Base-by-base conservation (phyloP, 2,113 vertebrate species). In the Tinamus guttatus region DNA sequence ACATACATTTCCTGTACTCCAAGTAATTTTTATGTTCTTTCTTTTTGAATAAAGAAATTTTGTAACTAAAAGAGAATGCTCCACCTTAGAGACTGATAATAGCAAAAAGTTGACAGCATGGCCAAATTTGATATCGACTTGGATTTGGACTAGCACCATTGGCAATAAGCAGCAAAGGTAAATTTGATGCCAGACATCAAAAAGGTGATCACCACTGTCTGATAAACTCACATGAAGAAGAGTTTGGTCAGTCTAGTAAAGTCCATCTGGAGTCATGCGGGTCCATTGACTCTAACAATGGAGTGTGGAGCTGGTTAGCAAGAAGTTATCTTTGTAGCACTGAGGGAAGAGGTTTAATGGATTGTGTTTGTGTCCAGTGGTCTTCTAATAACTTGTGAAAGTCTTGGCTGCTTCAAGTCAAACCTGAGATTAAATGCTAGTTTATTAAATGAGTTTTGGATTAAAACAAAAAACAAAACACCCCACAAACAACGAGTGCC, bases 241-340 rank as follows among this genome's bases (percentile, higher is more conserved):
- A 54, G 4, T 49, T 80, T 73, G 30, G 11, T 79, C 58, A 82
- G 47, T 12, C 52, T 73, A 28, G 45, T 75, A 32, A 64, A 85
- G 62, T 40, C 9, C 32, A 73, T 0, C 1, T 30, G 19, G 25
- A 80, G n/a, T n/a, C 3, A 0, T 27, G 24, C 0, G 1, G 45
- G 30, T 64, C 38, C 71, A 14, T 5, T 75, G 65, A 52, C 9
- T 41, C 40, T 85, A 69, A 41, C 62, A 86, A 12, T 30, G 21
- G 56, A 32, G 9, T 27, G 7, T 51, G 60, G 20, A 22, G 6
- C 40, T 6, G 24, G 4, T 34, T 4, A 4, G 56, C 20, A 81
- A 21, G 25, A 8, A 34, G 6, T 78, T 92, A 43, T 17, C 30
- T 36, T 78, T 71, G 65, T 49, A 22, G 15, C n/a, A 5, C 9